Evolutionary conservation across 2,888 invertebrate species (phyloP).

Genomic region (Scaptomyza cyrtandrae): DNA sequence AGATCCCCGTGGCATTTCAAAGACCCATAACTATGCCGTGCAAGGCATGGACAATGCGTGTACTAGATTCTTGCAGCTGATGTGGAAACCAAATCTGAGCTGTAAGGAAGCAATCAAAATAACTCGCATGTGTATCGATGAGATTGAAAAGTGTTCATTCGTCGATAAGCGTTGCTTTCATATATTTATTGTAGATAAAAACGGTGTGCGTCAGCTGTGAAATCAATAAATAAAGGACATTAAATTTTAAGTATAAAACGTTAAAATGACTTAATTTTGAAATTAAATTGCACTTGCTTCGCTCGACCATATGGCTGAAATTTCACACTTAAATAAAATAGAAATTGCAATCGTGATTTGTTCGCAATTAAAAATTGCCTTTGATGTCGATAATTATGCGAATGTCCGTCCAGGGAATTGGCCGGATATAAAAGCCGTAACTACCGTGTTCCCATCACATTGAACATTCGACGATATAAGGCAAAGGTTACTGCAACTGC

Average conservation of each 20-base stretch:
- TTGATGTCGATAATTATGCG: conserved; percentile 48
- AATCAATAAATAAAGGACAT: background rate
- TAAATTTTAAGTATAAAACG: background rate
- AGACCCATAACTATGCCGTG: conserved; percentile 92
- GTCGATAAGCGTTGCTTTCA: conserved; percentile 95
- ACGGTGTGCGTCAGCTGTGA: conserved; percentile 88
- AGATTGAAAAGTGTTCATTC: conserved; percentile 93
- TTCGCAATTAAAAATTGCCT: conserved; percentile 37
- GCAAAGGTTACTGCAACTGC: no score
- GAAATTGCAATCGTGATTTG: no score
- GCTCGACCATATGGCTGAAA: conserved; percentile 3
- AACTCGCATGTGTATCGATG: conserved; percentile 92
- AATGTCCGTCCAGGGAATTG: conserved; percentile 13
- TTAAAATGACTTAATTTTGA: background rate
- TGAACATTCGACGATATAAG: background rate
- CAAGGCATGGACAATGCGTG: conserved; percentile 97
- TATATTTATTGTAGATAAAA: conserved; percentile 92
- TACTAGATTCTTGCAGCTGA: conserved; percentile 94
- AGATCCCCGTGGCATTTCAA: conserved; percentile 95
- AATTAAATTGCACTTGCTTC: background rate
- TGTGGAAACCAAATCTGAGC: conserved; percentile 90
- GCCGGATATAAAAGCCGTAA: conserved; percentile 41
- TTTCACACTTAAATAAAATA: conserved; percentile 19
- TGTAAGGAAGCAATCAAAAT: conserved; percentile 91
- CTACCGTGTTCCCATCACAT: background rate